Conservation (phyloP, 2,113 vertebrate species). For the Recurvirostra avosetta region DNA sequence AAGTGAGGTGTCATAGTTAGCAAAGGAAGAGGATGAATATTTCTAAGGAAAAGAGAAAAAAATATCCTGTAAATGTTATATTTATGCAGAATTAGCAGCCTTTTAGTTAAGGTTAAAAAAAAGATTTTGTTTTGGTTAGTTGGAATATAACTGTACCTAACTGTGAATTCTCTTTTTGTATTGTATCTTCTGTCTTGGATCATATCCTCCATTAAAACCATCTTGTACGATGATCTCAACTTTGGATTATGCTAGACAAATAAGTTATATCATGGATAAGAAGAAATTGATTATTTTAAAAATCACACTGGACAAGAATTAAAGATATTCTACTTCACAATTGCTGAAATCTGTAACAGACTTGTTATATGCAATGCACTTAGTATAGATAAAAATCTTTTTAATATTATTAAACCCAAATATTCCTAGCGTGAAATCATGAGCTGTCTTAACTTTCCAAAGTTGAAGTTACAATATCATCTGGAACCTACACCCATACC, state of each 20-base stretch:
- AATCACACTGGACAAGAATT: not conserved
- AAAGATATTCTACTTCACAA: not conserved
- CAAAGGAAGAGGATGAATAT: not conserved
- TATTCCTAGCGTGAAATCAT: not conserved
- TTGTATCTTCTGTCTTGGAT: not conserved
- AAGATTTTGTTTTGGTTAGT: not conserved
- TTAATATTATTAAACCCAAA: not conserved
- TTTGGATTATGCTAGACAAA: not conserved
- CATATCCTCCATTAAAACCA: fast-evolving
- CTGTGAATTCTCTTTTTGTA: not conserved
- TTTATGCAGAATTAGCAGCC: not conserved
- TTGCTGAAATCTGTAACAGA: not conserved
- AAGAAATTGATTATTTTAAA: not conserved
- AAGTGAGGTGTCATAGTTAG: not conserved
- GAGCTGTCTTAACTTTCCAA: not conserved
- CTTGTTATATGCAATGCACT: not conserved
- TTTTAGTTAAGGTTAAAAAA: not conserved
- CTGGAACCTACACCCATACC: not conserved
- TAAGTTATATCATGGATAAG: not conserved
- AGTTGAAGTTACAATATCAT: not conserved
- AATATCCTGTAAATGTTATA: not conserved
- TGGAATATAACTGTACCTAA: not conserved
- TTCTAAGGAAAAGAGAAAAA: not conserved
- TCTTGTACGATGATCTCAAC: not conserved
- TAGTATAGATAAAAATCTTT: not conserved